A percentile compares a stretch with the other conserved stretches of the same genome.
Evolutionary conservation across 2,797 vertebrate species (phyloP).

Genomic region (Thripadectes ignobilis): DNA sequence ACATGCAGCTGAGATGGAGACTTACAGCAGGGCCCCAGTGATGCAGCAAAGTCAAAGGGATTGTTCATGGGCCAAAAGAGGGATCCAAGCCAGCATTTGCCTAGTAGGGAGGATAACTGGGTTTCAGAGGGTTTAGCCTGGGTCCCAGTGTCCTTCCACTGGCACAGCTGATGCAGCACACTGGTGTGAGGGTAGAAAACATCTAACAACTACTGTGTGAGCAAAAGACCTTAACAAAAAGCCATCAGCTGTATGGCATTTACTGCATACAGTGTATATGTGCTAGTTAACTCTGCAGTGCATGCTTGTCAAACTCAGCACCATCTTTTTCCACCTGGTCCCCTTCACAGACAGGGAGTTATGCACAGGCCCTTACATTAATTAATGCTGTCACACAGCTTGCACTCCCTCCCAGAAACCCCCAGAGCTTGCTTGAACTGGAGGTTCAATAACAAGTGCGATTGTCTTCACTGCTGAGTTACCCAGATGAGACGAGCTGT

Average conservation of each 20-base stretch:
- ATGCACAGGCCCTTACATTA: not conserved
- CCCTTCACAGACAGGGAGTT: not conserved
- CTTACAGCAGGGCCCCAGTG: not conserved
- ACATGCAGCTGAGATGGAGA: not conserved
- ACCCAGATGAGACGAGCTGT: not conserved
- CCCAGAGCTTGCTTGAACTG: not conserved
- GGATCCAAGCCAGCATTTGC: not conserved
- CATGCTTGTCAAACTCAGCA: not conserved
- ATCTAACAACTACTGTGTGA: not conserved
- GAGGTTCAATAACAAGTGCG: not conserved
- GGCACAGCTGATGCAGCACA: not conserved
- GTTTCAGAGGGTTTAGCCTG: not conserved
- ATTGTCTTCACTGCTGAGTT: not conserved
- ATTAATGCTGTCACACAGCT: not conserved
- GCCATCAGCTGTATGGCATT: not conserved
- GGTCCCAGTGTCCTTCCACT: not conserved
- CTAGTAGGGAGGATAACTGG: accelerated
- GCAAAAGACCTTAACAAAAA: not conserved
- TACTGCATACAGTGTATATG: too few species aligned
- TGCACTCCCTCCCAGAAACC: not conserved
- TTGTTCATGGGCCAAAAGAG: not conserved
- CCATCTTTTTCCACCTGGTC: not conserved
- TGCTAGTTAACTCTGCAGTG: not conserved
- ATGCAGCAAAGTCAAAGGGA: not conserved
- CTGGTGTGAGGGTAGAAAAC: not conserved